A percentile compares a stretch with the other conserved stretches of the same genome.
These are phyloP conservation scores for Sarcophaga carnaria DNA, from an alignment of 2,888 invertebrate species.

Conservation along the genomic window DNA sequence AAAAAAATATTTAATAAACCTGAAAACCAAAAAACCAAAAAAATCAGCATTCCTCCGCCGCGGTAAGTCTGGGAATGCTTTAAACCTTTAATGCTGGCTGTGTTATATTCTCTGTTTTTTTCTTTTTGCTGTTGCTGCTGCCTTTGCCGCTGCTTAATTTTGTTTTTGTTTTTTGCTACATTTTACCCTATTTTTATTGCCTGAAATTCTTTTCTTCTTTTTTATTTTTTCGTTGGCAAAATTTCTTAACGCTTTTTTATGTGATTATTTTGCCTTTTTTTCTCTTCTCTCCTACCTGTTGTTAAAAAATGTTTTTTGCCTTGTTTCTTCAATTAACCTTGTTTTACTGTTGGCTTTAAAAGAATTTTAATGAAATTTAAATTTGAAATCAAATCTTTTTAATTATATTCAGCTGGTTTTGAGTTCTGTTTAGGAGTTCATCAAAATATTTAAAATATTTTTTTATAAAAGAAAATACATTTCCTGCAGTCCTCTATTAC, in stretches of 20 bases:
- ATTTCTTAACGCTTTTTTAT: slow-evolving; percentile 59
- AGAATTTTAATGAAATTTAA: too few species aligned
- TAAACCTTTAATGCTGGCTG: slow-evolving; percentile 76
- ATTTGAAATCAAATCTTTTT: too few species aligned
- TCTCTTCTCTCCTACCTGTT: background rate
- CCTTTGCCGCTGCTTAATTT: slow-evolving; percentile 66
- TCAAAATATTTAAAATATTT: too few species aligned
- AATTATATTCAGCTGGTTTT: too few species aligned
- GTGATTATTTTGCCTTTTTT: background rate
- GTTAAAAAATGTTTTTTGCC: slow-evolving; percentile 1
- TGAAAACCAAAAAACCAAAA: slow-evolving; percentile 75
- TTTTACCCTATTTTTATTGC: slow-evolving; percentile 20
- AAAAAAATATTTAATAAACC: slow-evolving; percentile 69
- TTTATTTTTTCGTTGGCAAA: slow-evolving; percentile 39
- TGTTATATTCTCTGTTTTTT: slow-evolving; percentile 53
- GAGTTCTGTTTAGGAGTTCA: too few species aligned
- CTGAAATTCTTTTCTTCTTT: background rate
- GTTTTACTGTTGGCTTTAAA: slow-evolving; percentile 2
- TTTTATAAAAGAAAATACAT: too few species aligned
- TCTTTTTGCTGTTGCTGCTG: slow-evolving; percentile 62
- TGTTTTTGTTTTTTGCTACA: slow-evolving; percentile 44
- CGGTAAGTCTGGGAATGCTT: slow-evolving; percentile 85
- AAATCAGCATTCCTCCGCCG: slow-evolving; percentile 86
- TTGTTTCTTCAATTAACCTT: slow-evolving; percentile 3
- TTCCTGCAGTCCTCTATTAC: too few species aligned